Evolutionary conservation across 2,113 vertebrate species (phyloP).

Genomic region (Poeciliopsis prolifica): DNA sequence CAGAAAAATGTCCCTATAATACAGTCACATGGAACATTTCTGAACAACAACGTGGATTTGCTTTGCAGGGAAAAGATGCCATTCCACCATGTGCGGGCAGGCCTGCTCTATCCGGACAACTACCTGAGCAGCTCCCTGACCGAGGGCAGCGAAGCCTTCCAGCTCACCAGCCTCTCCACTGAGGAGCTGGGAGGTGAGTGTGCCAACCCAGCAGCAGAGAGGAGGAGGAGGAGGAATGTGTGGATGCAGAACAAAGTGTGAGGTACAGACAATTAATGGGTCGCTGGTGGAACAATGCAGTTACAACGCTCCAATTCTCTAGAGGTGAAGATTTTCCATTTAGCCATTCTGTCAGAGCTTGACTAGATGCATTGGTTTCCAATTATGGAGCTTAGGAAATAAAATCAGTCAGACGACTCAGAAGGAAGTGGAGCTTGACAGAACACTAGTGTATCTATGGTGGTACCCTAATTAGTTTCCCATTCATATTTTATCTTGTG

Average conservation of each 20-base stretch:
- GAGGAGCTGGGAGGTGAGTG: conserved; percentile 95
- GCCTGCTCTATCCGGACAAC: conserved; percentile 97
- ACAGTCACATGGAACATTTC: conserved; percentile 10
- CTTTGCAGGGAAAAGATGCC: conserved; percentile 94
- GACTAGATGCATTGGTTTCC: conserved; percentile 64
- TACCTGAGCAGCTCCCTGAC: conserved; percentile 94
- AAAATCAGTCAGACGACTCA: conserved; percentile 44
- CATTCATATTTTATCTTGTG: conserved; percentile 1
- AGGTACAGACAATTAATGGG: conserved; percentile 55
- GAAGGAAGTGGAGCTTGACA: conserved; percentile 23
- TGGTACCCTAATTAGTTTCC: conserved; percentile 18
- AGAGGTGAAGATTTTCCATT: conserved; percentile 52
- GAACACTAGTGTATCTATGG: conserved; percentile 12
- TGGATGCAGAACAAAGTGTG: conserved; percentile 33
- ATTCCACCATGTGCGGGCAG: conserved; percentile 97
- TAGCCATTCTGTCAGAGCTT: conserved; percentile 48
- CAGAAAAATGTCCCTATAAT: neutral
- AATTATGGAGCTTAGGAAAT: conserved; percentile 55
- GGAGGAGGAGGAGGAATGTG: neutral
- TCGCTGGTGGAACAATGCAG: conserved; percentile 49
- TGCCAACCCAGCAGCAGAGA: neutral
- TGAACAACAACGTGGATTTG: conserved; percentile 19
- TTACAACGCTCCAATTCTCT: conserved; percentile 45
- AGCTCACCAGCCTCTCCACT: conserved; percentile 95
- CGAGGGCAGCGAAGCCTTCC: conserved; percentile 91